Base-by-base conservation (phyloP, 2,888 invertebrate species). In the Drosophila maculinotata region DNA sequence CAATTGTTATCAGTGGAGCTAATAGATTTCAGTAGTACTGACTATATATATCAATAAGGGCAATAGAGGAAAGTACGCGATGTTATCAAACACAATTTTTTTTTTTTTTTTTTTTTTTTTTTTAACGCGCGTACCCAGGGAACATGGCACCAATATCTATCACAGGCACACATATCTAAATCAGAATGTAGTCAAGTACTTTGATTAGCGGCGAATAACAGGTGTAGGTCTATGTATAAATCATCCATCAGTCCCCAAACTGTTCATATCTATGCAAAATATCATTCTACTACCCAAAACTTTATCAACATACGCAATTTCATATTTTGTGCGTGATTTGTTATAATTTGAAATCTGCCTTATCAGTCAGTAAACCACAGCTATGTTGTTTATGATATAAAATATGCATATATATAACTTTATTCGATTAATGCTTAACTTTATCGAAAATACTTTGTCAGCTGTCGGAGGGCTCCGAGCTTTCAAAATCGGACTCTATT, bases 131-230 rank as follows among this genome's bases (percentile, higher is more conserved):
- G n/a, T n/a, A n/a, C n/a, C n/a, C n/a, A n/a, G n/a, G n/a, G n/a
- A n/a, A n/a, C n/a, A n/a, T 31, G 15, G 1, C 26, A 45, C 33
- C 8, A 42, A 28, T 56, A 69, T 63, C 57, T 30, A 30, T 38
- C 35, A 35, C 23, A 31, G 31, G 0, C 12, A 17, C 5, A 36
- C 3, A 15, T 35, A 39, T 42, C 44, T 62, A 67, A 67, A 72
- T 76, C 77, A 68, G 35, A 53, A 51, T 42, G 49, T 26, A 72
- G 76, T 63, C 47, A 48, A 63, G 47, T 38, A 41, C 68, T 44
- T 57, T 74, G 74, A 76, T 74, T 69, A 60, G 44, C 23, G 14
- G 0, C 31, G 10, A 44, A 67, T 64, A 57, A 35, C 67, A 51
- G 30, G 31, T 56, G 64, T 58, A 53, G 25, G 10, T 25, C 42